Conservation (phyloP, 2,113 vertebrate species). For the Monarcha castaneiventris region DNA sequence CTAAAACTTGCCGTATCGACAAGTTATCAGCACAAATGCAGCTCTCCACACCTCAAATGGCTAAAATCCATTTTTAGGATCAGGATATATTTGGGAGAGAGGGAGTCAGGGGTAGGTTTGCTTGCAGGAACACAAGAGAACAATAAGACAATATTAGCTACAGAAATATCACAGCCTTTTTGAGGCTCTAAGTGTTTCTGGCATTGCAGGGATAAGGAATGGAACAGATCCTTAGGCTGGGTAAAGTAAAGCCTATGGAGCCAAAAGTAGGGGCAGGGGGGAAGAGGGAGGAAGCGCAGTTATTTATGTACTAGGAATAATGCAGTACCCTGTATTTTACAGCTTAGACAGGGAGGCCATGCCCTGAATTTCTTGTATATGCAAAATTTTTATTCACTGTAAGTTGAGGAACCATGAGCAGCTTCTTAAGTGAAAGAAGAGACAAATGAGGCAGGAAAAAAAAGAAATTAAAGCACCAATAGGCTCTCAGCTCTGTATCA, state of each 20-base stretch:
- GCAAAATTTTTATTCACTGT: not conserved
- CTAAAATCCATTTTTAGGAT: not conserved
- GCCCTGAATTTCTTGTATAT: not conserved
- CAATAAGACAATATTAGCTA: not conserved
- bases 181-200: not conserved
- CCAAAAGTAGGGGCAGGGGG: not conserved
- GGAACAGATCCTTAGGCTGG: not conserved
- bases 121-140: not conserved
- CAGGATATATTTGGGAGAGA: not conserved
- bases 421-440: not conserved
- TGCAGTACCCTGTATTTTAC: not conserved
- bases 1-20: not conserved
- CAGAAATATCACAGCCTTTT: not conserved
- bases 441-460: not conserved
- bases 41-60: not conserved
- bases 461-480: not conserved
- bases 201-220: not conserved
- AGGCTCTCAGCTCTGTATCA: not conserved
- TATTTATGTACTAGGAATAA: not conserved
- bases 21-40: not conserved
- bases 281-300: too few relatives aligned
- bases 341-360: not conserved
- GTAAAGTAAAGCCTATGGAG: not conserved
- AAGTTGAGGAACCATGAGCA: not conserved
- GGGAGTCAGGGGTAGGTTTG: not conserved